Conservation (phyloP, 2,113 vertebrate species). For the Gymnogyps californianus region DNA sequence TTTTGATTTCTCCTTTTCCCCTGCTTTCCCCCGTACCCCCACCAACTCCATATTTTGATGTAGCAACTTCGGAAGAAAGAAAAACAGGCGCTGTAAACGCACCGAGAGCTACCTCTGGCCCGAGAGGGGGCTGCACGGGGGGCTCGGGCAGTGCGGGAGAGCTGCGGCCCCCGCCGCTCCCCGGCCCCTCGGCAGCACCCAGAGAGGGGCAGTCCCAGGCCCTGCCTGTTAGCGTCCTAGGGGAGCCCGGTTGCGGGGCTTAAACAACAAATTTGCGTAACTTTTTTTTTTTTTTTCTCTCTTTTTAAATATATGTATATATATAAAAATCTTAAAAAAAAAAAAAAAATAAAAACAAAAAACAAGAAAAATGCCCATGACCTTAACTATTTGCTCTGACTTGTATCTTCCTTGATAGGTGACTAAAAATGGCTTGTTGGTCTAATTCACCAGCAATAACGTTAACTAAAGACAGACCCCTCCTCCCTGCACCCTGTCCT, state of each 20-base stretch:
- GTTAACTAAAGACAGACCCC: not conserved
- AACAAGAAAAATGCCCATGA: conserved; percentile 65
- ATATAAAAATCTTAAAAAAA: conserved; percentile 37
- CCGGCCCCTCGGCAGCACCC: not conserved
- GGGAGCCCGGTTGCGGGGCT: not conserved
- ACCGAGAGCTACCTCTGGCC: conserved; percentile 43
- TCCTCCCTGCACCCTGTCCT: not conserved
- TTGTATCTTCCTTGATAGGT: conserved; percentile 61
- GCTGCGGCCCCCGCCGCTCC: not conserved
- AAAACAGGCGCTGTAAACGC: conserved; percentile 9
- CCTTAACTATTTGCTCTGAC: conserved; percentile 69
- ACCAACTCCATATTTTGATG: conserved; percentile 35
- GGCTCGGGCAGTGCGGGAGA: not conserved
- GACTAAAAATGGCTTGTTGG: conserved; percentile 44
- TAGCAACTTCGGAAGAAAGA: conserved; percentile 29
- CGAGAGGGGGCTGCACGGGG: not conserved
- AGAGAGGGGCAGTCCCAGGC: not conserved
- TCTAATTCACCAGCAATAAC: conserved; percentile 63
- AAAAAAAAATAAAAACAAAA: conserved; percentile 30
- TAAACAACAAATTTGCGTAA: conserved; percentile 22
- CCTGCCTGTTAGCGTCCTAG: not conserved
- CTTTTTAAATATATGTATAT: conserved; percentile 53
- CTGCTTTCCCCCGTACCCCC: not conserved
- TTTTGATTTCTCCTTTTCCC: conserved; percentile 25
- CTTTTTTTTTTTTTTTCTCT: not conserved